These are phyloP conservation scores for Drosophila nannoptera DNA, from an alignment of 1,140 invertebrate species.

Conservation along the genomic window DNA sequence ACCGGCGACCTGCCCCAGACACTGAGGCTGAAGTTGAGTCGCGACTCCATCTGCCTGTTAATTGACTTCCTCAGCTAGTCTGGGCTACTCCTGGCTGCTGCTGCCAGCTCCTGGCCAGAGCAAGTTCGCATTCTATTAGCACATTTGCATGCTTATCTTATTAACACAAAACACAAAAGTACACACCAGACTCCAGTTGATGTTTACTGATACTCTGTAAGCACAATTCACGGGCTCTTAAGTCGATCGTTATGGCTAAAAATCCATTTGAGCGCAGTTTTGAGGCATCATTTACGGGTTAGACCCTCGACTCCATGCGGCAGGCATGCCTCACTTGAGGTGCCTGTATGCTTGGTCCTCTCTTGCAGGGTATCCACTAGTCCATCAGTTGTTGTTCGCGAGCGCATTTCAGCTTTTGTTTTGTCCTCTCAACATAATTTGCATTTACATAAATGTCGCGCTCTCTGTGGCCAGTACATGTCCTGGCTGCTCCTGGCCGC, in stretches of 20 bases:
- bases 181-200: conserved; percentile 22
- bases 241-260: not conserved
- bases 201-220: conserved; percentile 24
- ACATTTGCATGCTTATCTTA: conserved; percentile 74
- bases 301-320: not conserved
- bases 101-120: conserved; percentile 3
- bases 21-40: too few relatives aligned
- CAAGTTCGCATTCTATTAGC: conserved; percentile 59
- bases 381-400: not conserved
- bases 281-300: not conserved
- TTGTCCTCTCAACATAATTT: conserved; percentile 33
- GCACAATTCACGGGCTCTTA: not conserved
- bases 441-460: conserved; percentile 29
- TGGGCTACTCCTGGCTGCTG: not conserved
- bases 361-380: not conserved
- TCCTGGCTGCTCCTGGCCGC: conserved; percentile 41
- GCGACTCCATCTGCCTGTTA: conserved; percentile 12
- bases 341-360: not conserved
- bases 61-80: conserved; percentile 33
- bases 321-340: not conserved
- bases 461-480: conserved; percentile 18
- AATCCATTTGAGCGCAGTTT: not conserved
- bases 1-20: not conserved
- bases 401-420: conserved; percentile 7
- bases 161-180: conserved; percentile 65